phyloP scores from a whole-genome alignment of 1,140 invertebrate genomes.

The Neuroterus valhalla region DNA sequence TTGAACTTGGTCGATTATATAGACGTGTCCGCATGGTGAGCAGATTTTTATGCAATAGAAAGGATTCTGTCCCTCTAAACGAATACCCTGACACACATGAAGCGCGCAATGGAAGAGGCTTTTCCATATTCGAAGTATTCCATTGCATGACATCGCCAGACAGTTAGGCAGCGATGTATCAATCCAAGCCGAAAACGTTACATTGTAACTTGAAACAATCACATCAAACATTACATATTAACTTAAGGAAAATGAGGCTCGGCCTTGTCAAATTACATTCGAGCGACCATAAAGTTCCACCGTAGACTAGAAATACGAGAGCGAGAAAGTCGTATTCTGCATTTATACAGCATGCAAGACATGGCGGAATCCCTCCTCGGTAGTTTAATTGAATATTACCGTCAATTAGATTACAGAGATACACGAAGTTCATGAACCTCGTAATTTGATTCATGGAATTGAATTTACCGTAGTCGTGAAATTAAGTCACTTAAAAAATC shows the following conservation, averaged over 20 bases:
- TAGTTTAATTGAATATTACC: constrained; percentile 23
- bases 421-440: constrained; percentile 1
- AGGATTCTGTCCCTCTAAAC: too few species aligned
- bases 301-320: background rate
- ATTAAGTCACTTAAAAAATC: background rate
- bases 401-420: constrained; percentile 12
- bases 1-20: too few species aligned
- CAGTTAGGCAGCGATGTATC: background rate
- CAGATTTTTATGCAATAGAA: too few species aligned
- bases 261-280: background rate
- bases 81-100: too few species aligned
- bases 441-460: constrained; percentile 24
- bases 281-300: constrained; percentile 8
- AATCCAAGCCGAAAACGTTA: background rate
- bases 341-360: constrained; percentile 22
- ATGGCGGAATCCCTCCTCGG: background rate
- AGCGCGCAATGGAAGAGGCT: too few species aligned
- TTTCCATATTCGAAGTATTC: too few species aligned
- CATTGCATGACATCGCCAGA: too few species aligned
- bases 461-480: background rate
- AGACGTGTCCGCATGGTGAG: too few species aligned
- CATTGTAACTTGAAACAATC: background rate
- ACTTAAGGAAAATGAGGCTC: background rate
- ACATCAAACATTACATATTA: background rate
- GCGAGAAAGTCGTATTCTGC: constrained; percentile 13